Conservation (phyloP, 2,797 vertebrate species). For the Bradypus variegatus region DNA sequence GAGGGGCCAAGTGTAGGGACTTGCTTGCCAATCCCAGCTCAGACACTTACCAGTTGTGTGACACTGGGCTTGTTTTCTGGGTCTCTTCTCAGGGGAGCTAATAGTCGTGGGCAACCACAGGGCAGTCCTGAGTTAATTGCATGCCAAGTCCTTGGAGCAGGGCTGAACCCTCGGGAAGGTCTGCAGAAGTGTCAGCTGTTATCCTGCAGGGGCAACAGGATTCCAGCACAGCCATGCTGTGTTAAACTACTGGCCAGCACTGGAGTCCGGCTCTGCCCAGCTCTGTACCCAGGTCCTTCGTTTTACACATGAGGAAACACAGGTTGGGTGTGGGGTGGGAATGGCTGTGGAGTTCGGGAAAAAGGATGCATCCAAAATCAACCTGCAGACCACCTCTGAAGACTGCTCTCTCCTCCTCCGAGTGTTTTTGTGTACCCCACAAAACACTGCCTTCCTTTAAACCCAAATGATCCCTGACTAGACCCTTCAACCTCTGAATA, state of each 20-base stretch:
- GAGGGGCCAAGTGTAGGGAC: neutral
- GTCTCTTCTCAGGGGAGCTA: neutral
- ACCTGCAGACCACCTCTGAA: neutral
- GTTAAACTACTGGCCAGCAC: no score
- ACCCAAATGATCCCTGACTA: neutral
- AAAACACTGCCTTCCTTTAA: neutral
- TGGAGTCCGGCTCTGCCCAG: neutral
- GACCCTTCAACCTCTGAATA: neutral
- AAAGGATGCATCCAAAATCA: neutral
- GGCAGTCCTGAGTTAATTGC: neutral
- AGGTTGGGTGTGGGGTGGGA: neutral
- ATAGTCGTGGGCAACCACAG: fast-evolving
- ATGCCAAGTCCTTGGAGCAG: neutral
- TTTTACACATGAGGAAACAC: neutral
- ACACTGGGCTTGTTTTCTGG: neutral
- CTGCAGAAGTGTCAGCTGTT: neutral
- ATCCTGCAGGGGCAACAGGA: fast-evolving
- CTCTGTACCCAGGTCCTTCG: fast-evolving
- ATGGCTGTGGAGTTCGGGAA: neutral
- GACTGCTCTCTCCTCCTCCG: no score
- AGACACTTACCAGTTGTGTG: neutral
- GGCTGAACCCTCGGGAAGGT: fast-evolving
- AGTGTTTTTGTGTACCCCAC: no score
- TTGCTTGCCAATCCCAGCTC: neutral
- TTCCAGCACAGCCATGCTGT: neutral